A percentile compares a stretch with the other conserved stretches of the same genome.
Evolutionary conservation across 1,140 invertebrate species (phyloP).

Genomic region (Cepaea nemoralis): DNA sequence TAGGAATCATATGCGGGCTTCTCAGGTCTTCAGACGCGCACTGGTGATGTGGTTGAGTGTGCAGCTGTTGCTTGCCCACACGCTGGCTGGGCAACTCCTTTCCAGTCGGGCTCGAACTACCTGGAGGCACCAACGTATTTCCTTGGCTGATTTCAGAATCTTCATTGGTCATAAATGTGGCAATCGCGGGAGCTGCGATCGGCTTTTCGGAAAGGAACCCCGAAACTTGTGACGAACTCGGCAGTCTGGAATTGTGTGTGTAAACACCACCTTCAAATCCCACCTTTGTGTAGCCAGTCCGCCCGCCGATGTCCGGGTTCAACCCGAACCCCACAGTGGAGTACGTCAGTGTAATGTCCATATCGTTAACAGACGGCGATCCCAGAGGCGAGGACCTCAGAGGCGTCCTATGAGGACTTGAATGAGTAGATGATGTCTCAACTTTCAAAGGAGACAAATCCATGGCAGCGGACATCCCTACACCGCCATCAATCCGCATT

Average conservation of each 20-base stretch:
- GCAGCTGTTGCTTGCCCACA: background rate
- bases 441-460: slow-evolving; percentile 33
- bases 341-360: background rate
- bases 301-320: background rate
- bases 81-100: background rate
- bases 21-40: background rate
- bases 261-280: background rate
- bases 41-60: background rate
- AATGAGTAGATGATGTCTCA: slow-evolving; percentile 11
- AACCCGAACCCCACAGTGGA: background rate
- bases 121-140: background rate
- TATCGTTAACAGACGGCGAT: background rate
- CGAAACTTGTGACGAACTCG: background rate
- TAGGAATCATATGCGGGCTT: background rate
- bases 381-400: background rate
- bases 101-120: background rate
- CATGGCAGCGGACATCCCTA: slow-evolving; percentile 16
- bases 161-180: background rate
- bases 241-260: background rate
- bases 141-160: background rate
- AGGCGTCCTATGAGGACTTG: slow-evolving; percentile 18
- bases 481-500: background rate
- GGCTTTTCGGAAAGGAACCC: background rate
- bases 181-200: background rate
- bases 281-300: background rate